A percentile compares a stretch with the other conserved stretches of the same genome.
phyloP scores from a whole-genome alignment of 2,113 vertebrate species.

The Ovibos moschatus region DNA sequence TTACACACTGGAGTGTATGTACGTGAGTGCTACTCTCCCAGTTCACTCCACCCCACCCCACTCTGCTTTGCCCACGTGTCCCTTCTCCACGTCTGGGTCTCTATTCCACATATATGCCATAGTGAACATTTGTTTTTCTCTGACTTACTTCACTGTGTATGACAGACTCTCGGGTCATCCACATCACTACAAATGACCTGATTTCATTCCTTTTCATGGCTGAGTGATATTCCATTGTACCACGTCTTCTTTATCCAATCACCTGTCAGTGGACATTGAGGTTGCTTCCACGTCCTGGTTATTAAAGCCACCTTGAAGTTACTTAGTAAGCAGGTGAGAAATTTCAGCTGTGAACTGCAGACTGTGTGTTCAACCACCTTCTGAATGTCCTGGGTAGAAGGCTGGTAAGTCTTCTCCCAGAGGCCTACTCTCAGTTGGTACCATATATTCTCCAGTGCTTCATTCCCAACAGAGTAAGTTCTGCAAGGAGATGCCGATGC shows the following conservation, averaged over 20 bases:
- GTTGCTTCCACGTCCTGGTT: neutral
- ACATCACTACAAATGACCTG: neutral
- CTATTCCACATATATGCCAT: neutral
- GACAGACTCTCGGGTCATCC: neutral
- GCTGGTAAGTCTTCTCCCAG: neutral
- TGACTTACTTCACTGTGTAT: neutral
- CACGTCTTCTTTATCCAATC: neutral
- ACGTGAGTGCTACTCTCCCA: neutral
- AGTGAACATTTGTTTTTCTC: neutral
- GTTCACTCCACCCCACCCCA: neutral
- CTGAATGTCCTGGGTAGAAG: neutral
- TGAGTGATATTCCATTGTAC: neutral
- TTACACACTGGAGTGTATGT: neutral
- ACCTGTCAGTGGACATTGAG: neutral
- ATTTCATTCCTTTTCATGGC: neutral
- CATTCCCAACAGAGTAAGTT: neutral
- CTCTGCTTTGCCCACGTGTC: neutral
- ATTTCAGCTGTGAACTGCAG: neutral
- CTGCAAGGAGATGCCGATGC: neutral
- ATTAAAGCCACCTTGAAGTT: neutral
- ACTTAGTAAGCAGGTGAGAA: constrained; percentile 32
- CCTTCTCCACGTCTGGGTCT: neutral
- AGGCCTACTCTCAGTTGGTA: neutral
- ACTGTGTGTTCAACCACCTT: neutral
- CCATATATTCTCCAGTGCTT: neutral